phyloP scores from a whole-genome alignment of 2,113 vertebrate genomes.

The Chionomys nivalis region DNA sequence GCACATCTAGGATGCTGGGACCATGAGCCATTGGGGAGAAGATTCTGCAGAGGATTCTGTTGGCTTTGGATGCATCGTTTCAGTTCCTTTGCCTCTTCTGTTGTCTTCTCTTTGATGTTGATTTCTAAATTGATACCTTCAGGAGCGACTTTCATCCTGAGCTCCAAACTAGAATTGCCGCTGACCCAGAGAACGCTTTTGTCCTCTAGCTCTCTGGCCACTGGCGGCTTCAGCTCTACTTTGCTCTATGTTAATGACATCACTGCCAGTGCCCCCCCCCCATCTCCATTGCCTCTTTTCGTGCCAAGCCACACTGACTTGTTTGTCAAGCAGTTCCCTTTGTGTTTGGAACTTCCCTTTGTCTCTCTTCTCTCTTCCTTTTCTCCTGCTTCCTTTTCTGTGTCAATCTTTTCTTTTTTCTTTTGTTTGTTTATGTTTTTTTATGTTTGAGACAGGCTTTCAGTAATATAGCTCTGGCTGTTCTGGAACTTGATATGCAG shows the following conservation, averaged over 20 bases:
- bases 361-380: neutral
- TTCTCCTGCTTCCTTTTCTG: constrained; percentile 12
- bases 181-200: neutral
- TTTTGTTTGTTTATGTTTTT: neutral
- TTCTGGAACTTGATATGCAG: neutral
- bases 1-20: neutral
- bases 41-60: neutral
- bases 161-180: neutral
- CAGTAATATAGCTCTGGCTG: neutral
- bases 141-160: neutral
- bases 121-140: neutral
- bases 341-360: neutral
- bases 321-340: neutral
- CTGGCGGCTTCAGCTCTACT: neutral
- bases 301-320: neutral
- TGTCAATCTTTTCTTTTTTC: neutral
- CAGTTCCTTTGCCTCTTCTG: neutral
- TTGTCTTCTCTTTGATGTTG: neutral
- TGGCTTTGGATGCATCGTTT: neutral
- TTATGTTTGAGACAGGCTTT: neutral
- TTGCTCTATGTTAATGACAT: neutral
- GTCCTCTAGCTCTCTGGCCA: neutral
- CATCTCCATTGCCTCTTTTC: neutral
- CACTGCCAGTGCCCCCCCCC: neutral
- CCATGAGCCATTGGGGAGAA: neutral